Percentiles rank a stretch among this genome's conserved stretches.
Conservation (phyloP, 2,113 vertebrate genomes). For the Boulengerochromis microlepis region DNA sequence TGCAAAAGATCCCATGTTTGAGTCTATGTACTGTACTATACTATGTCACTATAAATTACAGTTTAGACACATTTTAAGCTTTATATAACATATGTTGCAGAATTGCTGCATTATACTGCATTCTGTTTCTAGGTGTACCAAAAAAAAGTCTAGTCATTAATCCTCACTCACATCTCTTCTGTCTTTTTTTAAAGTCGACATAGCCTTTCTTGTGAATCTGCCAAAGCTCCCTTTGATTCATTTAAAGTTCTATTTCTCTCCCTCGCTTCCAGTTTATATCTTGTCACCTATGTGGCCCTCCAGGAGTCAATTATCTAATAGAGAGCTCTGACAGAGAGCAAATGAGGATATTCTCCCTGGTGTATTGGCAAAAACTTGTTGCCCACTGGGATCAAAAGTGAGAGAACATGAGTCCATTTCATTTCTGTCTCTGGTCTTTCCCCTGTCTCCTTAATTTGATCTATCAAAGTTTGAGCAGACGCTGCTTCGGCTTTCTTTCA, state of each 20-base stretch:
- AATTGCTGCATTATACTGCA: not conserved
- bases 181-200: not conserved
- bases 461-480: not conserved
- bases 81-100: not conserved
- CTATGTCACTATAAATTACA: not conserved
- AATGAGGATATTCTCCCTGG: conserved; percentile 27
- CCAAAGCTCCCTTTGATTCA: conserved; percentile 18
- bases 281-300: conserved; percentile 14
- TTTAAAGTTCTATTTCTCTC: conserved; percentile 13
- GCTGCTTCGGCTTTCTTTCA: not conserved
- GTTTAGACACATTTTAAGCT: not conserved
- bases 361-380: conserved; percentile 27
- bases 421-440: not conserved
- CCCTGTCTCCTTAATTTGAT: not conserved
- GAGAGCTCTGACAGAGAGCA: conserved; percentile 27
- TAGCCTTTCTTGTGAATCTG: not conserved
- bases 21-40: not conserved
- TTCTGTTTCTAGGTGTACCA: not conserved
- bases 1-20: not conserved
- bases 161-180: not conserved
- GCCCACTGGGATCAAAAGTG: conserved; percentile 19
- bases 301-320: conserved; percentile 48
- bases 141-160: not conserved
- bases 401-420: not conserved
- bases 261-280: conserved; percentile 9